phyloP scores from a whole-genome alignment of 2,797 vertebrate species.

The Enteromius thamalakanensis region DNA sequence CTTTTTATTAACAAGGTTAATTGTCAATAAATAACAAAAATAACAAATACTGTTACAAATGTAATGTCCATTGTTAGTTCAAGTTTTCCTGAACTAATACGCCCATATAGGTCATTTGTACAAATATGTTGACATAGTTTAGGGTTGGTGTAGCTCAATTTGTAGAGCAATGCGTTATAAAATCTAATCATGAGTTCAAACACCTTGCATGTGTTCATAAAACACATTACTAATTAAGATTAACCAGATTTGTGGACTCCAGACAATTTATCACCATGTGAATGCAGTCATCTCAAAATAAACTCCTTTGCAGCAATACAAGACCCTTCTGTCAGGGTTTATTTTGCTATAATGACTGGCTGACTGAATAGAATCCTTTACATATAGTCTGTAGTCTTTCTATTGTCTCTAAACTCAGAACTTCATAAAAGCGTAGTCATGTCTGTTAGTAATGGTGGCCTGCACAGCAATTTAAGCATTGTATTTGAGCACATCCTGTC shows the following conservation, averaged over 20 bases:
- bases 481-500: conserved; percentile 21
- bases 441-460: neutral
- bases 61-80: too few species aligned
- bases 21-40: too few species aligned
- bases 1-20: too few species aligned
- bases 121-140: too few species aligned
- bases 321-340: neutral
- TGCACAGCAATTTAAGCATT: neutral
- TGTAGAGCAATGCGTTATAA: too few species aligned
- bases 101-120: too few species aligned
- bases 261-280: neutral
- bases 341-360: neutral
- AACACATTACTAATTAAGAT: neutral
- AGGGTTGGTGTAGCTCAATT: too few species aligned
- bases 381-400: neutral
- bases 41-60: too few species aligned
- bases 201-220: too few species aligned
- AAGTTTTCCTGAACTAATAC: too few species aligned
- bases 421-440: neutral
- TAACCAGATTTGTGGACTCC: neutral
- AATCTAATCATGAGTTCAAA: too few species aligned
- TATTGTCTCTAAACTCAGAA: neutral
- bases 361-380: neutral
- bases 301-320: neutral
- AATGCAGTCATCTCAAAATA: neutral